Evolutionary conservation across 2,113 vertebrate species (phyloP).

Genomic region (Excalfactoria chinensis): DNA sequence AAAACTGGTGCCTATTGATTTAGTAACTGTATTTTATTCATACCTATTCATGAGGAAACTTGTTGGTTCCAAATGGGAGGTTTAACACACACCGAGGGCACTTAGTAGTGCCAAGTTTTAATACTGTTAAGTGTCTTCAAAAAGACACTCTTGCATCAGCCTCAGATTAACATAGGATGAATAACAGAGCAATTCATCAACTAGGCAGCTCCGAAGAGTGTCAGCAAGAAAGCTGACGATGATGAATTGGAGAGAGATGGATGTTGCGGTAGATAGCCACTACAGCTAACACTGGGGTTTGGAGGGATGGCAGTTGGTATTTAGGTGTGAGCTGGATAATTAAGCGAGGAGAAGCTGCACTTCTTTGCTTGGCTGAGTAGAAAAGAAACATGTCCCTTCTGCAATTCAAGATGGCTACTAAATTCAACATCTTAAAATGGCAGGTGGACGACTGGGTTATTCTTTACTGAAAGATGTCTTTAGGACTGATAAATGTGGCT

Average conservation of each 20-base stretch:
- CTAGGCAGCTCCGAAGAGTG: constrained; percentile 52
- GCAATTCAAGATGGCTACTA: neutral
- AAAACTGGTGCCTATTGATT: constrained; percentile 55
- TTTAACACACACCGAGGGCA: constrained; percentile 59
- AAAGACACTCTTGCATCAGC: constrained; percentile 30
- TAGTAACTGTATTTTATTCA: constrained; percentile 52
- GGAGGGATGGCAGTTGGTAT: constrained; percentile 16
- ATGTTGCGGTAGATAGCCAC: neutral
- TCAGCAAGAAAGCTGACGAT: constrained; percentile 60
- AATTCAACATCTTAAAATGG: neutral
- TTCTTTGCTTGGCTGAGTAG: neutral
- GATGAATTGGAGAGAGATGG: constrained; percentile 45
- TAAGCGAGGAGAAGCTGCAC: constrained; percentile 5
- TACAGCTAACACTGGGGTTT: neutral
- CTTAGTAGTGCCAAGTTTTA: constrained; percentile 59
- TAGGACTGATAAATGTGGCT: neutral
- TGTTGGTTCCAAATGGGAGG: constrained; percentile 57
- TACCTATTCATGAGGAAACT: constrained; percentile 57
- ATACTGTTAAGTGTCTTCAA: constrained; percentile 55
- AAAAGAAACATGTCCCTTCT: neutral
- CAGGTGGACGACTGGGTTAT: neutral
- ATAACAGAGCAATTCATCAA: constrained; percentile 71
- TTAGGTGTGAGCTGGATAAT: constrained; percentile 22
- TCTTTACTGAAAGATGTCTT: neutral
- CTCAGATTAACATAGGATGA: constrained; percentile 61